Evolutionary conservation across 2,797 vertebrate genomes (phyloP).

Genomic region (Thunnus albacares): DNA sequence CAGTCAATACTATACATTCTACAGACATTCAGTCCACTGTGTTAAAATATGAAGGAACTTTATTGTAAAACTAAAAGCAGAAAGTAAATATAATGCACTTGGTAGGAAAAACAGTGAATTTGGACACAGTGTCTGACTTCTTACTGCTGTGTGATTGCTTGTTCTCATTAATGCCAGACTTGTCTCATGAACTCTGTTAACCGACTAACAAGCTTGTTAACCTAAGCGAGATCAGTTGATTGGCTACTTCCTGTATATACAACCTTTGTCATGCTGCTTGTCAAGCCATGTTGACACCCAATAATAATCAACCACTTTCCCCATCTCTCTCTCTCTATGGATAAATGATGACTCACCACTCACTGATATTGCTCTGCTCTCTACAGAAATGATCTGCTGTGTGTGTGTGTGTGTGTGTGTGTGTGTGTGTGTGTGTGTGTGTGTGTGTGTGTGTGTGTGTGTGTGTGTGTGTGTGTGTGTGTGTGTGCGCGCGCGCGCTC

Average conservation of each 20-base stretch:
- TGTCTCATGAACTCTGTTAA: not conserved
- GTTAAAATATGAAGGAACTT: not conserved
- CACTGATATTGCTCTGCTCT: constrained; percentile 28
- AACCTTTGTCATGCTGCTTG: constrained; percentile 4
- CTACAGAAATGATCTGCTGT: not conserved
- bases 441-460: no score
- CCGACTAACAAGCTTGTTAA: not conserved
- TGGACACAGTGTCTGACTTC: not conserved
- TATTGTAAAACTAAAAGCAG: not conserved
- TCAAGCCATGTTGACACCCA: constrained; percentile 16
- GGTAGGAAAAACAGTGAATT: not conserved
- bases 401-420: constrained; percentile 3
- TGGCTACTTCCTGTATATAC: constrained; percentile 18
- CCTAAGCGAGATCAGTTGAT: not conserved
- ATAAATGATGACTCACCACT: constrained; percentile 46
- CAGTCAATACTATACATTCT: no score
- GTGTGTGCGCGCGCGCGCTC: not conserved
- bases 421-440: not conserved
- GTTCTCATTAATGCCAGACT: not conserved
- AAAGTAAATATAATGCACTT: not conserved
- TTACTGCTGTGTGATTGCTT: not conserved
- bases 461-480: not conserved
- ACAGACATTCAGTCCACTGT: not conserved
- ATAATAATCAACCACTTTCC: not conserved
- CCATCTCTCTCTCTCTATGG: not conserved